Evolutionary conservation across 2,888 invertebrate species (phyloP), one percentile per base, ranked within the genome.

Genomic region (Xylocampa areola): DNA sequence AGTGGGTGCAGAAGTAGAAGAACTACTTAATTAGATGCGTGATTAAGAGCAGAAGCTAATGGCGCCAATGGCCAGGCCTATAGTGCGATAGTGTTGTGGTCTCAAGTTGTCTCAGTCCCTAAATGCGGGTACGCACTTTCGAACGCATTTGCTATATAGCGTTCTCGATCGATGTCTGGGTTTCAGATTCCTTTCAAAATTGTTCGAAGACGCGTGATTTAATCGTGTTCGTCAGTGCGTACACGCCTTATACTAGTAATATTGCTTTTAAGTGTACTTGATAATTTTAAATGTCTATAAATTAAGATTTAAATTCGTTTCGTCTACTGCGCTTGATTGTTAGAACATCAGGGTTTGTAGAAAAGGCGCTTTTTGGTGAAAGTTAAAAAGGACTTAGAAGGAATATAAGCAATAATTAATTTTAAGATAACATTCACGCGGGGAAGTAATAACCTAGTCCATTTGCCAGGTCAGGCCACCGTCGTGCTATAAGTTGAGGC

Each of bases 351-450:
- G 17, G 23, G 29, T 37, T 39, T 44, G 48, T 54, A 2, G 39
- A 39, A 11, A 27, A 13, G 32, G n/a, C 32, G 30, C 11, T 47
- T 41, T 29, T 39, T 48, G 33, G 33, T 44, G 48, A 19, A 16
- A 40, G 30, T 36, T 13, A 13, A 5, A 14, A 32, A 35, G 50
- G 48, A 40, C 16, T 51, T 41, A 48, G 39, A 59, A 48, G 47
- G 47, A 57, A 48, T 33, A 1, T 57, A 64, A 73, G 73, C 73
- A 73, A 73, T 73, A 73, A 73, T 65, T 73, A 73, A 57, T 64
- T 54, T 64, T 59, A 73, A 73, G 73, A 49, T 37, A 25, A 30
- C 21, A 45, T 44, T 50, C 54, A 57, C 29, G 48, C 49, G 55
- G 60, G 58, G 21, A 32, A 52, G 40, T 41, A 47, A 32, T 39